Evolutionary conservation across 2,888 invertebrate genomes (phyloP).

Genomic region (Diplazon laetatorius): DNA sequence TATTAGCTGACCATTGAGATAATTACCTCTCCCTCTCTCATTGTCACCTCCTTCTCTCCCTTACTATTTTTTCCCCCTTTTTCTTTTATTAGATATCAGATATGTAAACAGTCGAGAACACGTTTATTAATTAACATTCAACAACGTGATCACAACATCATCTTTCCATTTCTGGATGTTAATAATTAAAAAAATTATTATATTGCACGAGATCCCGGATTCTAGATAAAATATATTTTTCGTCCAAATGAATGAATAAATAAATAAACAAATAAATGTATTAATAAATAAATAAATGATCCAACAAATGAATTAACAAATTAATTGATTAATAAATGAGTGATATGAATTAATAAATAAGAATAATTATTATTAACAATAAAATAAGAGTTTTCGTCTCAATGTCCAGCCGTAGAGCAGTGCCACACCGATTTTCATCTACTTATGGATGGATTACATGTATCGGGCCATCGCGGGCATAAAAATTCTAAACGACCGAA

Average conservation of each 20-base stretch:
- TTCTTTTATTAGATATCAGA: conserved; percentile 34
- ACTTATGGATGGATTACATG: conserved; percentile 81
- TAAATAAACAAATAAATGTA: too few relatives aligned
- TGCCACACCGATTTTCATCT: conserved; percentile 71
- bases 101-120: conserved; percentile 49
- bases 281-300: too few relatives aligned
- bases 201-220: conserved; percentile 50
- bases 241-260: neutral
- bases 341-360: neutral
- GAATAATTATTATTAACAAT: conserved; percentile 24
- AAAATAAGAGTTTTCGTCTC: conserved; percentile 36
- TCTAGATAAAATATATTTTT: conserved; percentile 13
- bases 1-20: conserved; percentile 74
- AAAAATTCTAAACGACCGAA: conserved; percentile 76
- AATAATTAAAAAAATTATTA: conserved; percentile 17
- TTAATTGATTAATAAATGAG: too few relatives aligned
- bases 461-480: conserved; percentile 79
- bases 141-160: conserved; percentile 29
- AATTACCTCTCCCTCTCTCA: conserved; percentile 44
- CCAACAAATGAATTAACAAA: too few relatives aligned
- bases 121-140: conserved; percentile 2
- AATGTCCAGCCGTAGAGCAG: conserved; percentile 62
- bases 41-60: neutral
- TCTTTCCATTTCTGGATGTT: conserved; percentile 13
- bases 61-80: conserved; percentile 12